Conservation (phyloP, 2,888 invertebrate species). For the Pseudococcus viburni region DNA sequence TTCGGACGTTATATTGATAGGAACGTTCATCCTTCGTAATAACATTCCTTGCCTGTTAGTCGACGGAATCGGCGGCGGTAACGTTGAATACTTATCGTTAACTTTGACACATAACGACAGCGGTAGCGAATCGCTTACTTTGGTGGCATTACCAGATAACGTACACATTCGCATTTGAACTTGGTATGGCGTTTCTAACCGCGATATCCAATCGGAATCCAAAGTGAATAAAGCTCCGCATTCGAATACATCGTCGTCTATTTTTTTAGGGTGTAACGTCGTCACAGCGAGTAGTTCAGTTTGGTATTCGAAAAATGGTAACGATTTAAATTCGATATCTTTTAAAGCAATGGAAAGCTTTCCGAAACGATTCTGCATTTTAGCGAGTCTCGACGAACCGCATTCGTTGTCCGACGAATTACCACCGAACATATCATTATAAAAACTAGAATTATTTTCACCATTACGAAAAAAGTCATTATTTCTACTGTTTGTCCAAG, state of each 20-base stretch:
- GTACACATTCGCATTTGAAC: slow-evolving; percentile 52
- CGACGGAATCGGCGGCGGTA: slow-evolving; percentile 61
- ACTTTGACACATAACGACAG: slow-evolving; percentile 52
- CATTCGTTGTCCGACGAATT: slow-evolving; percentile 7
- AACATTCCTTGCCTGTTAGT: slow-evolving; percentile 63
- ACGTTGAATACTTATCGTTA: slow-evolving; percentile 55
- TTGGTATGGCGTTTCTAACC: slow-evolving; percentile 54
- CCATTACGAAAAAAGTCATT: too few species aligned
- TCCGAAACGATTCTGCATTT: not conserved
- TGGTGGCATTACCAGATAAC: not conserved
- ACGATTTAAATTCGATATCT: not conserved
- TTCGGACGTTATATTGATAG: slow-evolving; percentile 93
- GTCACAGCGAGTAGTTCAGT: not conserved
- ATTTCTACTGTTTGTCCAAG: not conserved
- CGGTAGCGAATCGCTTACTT: slow-evolving; percentile 54
- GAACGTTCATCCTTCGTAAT: slow-evolving; percentile 77
- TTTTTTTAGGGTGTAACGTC: slow-evolving; percentile 3
- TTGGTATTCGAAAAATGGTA: slow-evolving; percentile 57
- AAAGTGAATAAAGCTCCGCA: slow-evolving; percentile 18
- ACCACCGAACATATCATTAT: not conserved
- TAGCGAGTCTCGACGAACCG: not conserved
- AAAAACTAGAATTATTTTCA: slow-evolving; percentile 13
- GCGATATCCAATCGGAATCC: not conserved
- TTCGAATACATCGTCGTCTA: slow-evolving; percentile 49
- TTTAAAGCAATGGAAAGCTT: not conserved